Percentiles rank a stretch among this genome's conserved stretches.
phyloP scores from a whole-genome alignment of 2,888 invertebrate genomes.

The Oligia latruncula region DNA sequence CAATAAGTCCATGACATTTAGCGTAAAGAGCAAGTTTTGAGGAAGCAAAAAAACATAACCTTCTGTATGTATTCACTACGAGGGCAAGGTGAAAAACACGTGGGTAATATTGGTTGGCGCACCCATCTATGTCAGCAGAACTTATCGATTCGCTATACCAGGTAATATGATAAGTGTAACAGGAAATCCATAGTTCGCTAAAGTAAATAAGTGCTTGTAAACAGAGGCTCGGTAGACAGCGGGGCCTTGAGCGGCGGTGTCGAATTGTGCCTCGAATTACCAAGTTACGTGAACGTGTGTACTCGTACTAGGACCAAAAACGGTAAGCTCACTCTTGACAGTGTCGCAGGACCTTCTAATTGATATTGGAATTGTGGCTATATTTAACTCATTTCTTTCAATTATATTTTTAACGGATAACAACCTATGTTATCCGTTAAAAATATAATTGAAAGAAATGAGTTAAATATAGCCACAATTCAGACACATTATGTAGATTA shows the following conservation, averaged over 20 bases:
- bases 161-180: constrained; percentile 66
- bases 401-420: constrained; percentile 25
- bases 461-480: too few relatives aligned
- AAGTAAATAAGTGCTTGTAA: constrained; percentile 55
- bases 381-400: constrained; percentile 9
- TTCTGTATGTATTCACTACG: constrained; percentile 42
- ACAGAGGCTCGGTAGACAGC: constrained; percentile 64
- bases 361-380: constrained; percentile 16
- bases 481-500: constrained; percentile 9
- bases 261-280: constrained; percentile 18
- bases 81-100: constrained; percentile 58
- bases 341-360: constrained; percentile 39
- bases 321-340: constrained; percentile 40
- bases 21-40: constrained; percentile 48
- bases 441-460: too few relatives aligned
- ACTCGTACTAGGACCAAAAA: constrained; percentile 27
- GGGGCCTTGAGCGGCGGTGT: constrained; percentile 54
- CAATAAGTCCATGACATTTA: constrained; percentile 61
- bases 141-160: constrained; percentile 61
- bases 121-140: constrained; percentile 50
- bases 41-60: constrained; percentile 58
- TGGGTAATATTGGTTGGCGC: constrained; percentile 52
- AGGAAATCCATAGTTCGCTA: constrained; percentile 63
- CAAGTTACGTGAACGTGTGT: constrained; percentile 29
- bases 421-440: too few relatives aligned